A percentile compares a stretch with the other conserved stretches of the same genome.
Evolutionary conservation across 2,797 vertebrate species (phyloP).

Genomic region (Sciaenops ocellatus): DNA sequence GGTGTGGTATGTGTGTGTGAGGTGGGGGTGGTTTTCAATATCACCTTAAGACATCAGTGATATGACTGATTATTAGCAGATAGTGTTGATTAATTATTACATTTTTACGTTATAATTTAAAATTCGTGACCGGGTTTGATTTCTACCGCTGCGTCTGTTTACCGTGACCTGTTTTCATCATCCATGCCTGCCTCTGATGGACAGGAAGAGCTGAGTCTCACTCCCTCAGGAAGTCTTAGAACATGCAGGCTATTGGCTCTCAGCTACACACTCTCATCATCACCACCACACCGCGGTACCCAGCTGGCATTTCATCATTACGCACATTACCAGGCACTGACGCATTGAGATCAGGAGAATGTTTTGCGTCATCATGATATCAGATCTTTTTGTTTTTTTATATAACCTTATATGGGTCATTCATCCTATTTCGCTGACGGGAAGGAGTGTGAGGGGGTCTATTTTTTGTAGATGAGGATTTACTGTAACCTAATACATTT

Average conservation of each 20-base stretch:
- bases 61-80: conserved; percentile 19
- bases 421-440: conserved; percentile 9
- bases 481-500: neutral
- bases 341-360: conserved; percentile 71
- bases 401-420: conserved; percentile 66
- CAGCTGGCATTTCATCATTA: conserved; percentile 70
- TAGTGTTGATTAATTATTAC: neutral
- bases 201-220: conserved; percentile 32
- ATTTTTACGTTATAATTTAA: neutral
- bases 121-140: neutral
- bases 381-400: conserved; percentile 27
- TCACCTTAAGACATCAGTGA: conserved; percentile 24
- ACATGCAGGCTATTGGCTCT: conserved; percentile 26
- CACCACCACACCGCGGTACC: conserved; percentile 22
- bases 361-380: conserved; percentile 74
- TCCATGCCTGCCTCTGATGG: conserved; percentile 17
- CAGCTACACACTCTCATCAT: conserved; percentile 28
- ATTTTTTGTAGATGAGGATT: neutral
- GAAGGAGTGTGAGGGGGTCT: neutral
- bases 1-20: neutral
- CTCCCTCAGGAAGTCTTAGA: conserved; percentile 37
- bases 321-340: conserved; percentile 75
- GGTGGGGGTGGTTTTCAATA: conserved; percentile 19
- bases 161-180: conserved; percentile 21
- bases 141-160: neutral